Evolutionary conservation across 1,140 invertebrate genomes (phyloP).

Genomic region (Caenorhabditis inopinata): DNA sequence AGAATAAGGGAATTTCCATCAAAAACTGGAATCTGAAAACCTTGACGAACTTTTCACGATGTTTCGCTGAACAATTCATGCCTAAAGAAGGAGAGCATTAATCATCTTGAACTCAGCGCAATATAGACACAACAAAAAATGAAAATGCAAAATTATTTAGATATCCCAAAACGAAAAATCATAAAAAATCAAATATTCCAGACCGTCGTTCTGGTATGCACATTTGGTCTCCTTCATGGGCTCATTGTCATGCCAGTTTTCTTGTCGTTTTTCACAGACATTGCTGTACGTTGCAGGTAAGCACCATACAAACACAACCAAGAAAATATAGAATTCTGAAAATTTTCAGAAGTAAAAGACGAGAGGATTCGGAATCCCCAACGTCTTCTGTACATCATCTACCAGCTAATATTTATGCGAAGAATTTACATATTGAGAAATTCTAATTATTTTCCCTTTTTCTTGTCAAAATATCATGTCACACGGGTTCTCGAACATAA

Average conservation of each 20-base stretch:
- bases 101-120: no score
- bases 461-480: no score
- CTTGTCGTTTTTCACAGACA: slow-evolving; percentile 24
- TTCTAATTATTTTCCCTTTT: no score
- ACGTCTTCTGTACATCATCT: not conserved
- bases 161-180: not conserved
- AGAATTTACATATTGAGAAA: no score
- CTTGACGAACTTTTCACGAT: no score
- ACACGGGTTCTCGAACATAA: no score
- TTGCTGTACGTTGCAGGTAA: not conserved
- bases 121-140: no score
- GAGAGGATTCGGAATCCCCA: not conserved
- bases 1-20: no score
- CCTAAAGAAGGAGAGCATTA: no score
- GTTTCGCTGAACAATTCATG: no score
- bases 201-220: slow-evolving; percentile 43
- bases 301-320: not conserved
- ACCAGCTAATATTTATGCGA: not conserved
- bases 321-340: not conserved
- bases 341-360: not conserved
- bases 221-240: slow-evolving; percentile 48
- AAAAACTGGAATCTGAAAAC: no score
- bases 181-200: not conserved
- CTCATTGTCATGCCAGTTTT: slow-evolving; percentile 45
- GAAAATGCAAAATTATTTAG: not conserved